Base-by-base conservation (phyloP, 2,888 invertebrate genomes). In the Smittia aterrima region DNA sequence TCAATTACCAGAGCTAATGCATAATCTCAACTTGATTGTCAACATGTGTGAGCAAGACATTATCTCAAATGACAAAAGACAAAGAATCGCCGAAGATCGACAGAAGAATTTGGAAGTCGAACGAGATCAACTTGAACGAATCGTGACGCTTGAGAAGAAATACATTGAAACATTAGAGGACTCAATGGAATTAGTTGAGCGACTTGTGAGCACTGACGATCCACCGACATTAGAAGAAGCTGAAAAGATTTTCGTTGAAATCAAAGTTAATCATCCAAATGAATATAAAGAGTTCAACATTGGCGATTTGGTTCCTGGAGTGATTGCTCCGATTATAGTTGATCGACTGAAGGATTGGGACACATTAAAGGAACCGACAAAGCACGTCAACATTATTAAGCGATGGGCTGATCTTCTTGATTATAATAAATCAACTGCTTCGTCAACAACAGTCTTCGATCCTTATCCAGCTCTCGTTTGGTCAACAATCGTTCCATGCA, bases 41-140 rank as follows among this genome's bases (percentile, higher is more conserved):
- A 94, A 96, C 77, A 90, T 95, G 85, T 93, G 96, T 76, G 98
- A 98, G 83, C 95, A 97, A 87, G 93, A 96, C 77, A 98, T 99
- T 73, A 91, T 98, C 74, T 87, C 90, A 78, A 91, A 92, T 78
- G 94, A 95, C 75, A 88, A 92, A 74, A 88, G 90, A 76, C 87
- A 91, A 1, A 88, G 91, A 67, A 87, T 90, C 76, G 89, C 92
- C 6, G 89, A 90, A 78, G 96, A 98, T 79, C 25, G 70, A 1
- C 70, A 70, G 25, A 87, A 93, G 0, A 89, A 90, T 0, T 82
- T 98, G 20, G 89, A 92, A 77, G 88, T 93, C 75, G 97, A 98
- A 80, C 86, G 91, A 68, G 87, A 87, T 20, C 89, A 88, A 74
- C 84, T 94, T 71, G 85, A 87, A 70, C 86, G 87, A 70, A 85